Conservation (phyloP, 2,113 vertebrate genomes). For the Vulpes vulpes region DNA sequence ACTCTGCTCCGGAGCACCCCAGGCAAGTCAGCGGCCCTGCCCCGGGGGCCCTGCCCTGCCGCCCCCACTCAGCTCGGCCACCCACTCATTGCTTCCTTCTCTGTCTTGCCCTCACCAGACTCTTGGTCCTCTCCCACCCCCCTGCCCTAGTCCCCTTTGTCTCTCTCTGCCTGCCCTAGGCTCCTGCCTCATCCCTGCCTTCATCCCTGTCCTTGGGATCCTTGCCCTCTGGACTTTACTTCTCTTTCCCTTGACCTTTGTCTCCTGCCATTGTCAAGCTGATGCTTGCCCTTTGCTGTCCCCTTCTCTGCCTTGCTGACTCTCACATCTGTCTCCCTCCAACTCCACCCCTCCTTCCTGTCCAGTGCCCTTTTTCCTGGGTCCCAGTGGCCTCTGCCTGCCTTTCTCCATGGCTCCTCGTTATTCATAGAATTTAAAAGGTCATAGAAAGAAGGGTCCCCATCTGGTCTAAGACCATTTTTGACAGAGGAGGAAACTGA, state of each 20-base stretch:
- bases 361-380: slow-evolving; percentile 59
- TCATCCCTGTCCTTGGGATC: background rate
- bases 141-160: background rate
- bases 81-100: background rate
- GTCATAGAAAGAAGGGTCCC: background rate
- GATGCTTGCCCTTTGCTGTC: background rate
- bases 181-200: background rate
- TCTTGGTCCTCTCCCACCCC: background rate
- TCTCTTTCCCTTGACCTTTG: background rate
- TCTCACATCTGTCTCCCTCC: background rate
- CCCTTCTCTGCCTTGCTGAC: background rate
- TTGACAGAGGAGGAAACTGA: slow-evolving; percentile 27
- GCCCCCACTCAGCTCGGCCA: slow-evolving; percentile 35
- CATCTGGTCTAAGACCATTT: background rate
- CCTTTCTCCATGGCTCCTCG: slow-evolving; percentile 15
- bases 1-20: slow-evolving; percentile 89
- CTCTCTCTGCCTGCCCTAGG: slow-evolving; percentile 3
- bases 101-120: background rate
- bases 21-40: slow-evolving; percentile 90
- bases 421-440: slow-evolving; percentile 1
- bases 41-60: slow-evolving; percentile 78
- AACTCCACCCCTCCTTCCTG: background rate
- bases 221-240: background rate
- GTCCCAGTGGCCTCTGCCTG: slow-evolving; percentile 65
- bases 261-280: background rate